Conservation (phyloP, 2,888 invertebrate genomes). For the Trissonchulus sp. region DNA sequence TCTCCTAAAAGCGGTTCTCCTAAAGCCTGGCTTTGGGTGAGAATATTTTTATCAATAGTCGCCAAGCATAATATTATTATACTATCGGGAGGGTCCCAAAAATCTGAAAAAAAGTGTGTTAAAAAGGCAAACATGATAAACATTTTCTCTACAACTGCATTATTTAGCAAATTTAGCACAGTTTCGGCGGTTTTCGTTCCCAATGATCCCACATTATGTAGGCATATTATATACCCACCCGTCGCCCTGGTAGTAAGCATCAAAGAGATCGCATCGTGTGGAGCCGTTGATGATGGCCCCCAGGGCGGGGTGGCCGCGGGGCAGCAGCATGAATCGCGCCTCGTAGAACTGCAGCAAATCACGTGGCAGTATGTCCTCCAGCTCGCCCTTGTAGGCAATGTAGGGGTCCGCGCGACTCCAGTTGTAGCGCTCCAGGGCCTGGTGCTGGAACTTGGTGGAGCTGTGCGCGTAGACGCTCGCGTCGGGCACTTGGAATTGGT, state of each 20-base stretch:
- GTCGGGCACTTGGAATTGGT: slow-evolving; percentile 77
- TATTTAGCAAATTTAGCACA: too few relatives aligned
- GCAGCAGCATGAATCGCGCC: slow-evolving; percentile 78
- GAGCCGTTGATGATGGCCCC: not conserved
- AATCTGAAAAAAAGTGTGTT: not conserved
- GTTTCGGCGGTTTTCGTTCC: too few relatives aligned
- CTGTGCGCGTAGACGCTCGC: slow-evolving; percentile 87
- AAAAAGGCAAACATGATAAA: too few relatives aligned
- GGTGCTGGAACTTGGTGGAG: slow-evolving; percentile 85
- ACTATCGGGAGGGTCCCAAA: not conserved
- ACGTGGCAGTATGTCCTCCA: not conserved
- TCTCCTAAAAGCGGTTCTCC: too few relatives aligned
- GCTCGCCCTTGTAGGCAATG: slow-evolving; percentile 86
- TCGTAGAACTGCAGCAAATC: slow-evolving; percentile 79
- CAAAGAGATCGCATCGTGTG: slow-evolving; percentile 12
- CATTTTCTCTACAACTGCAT: too few relatives aligned
- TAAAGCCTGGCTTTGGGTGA: too few relatives aligned
- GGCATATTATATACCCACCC: slow-evolving; percentile 54
- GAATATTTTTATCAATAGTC: too few relatives aligned
- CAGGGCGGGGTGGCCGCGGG: slow-evolving; percentile 59
- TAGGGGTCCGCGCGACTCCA: slow-evolving; percentile 98
- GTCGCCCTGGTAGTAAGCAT: slow-evolving; percentile 13
- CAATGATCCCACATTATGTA: too few relatives aligned
- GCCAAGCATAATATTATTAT: not conserved
- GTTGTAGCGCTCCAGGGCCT: slow-evolving; percentile 88